A percentile compares a stretch with the other conserved stretches of the same genome.
Evolutionary conservation across 2,888 invertebrate genomes (phyloP).

Genomic region (Drosophila emarginata): DNA sequence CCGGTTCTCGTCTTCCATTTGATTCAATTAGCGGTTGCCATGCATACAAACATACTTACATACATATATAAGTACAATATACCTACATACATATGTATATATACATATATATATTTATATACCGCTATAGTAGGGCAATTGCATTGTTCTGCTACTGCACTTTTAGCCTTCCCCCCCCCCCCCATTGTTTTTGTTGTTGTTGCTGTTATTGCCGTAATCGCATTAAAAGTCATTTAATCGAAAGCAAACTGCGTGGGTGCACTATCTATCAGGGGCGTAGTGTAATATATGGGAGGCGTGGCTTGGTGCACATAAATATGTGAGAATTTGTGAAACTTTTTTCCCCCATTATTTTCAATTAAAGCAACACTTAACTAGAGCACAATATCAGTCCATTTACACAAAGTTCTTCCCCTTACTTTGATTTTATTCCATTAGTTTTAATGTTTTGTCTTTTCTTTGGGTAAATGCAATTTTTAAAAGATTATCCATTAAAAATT

Average conservation of each 20-base stretch:
- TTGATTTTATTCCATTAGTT: no score
- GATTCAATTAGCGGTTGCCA: conserved; percentile 70
- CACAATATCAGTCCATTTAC: no score
- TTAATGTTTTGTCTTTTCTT: no score
- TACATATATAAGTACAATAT: conserved; percentile 24
- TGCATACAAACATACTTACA: conserved; percentile 47
- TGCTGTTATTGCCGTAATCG: conserved; percentile 58
- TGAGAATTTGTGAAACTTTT: neutral
- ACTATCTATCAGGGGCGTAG: conserved; percentile 7
- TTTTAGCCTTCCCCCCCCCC: conserved; percentile 9
- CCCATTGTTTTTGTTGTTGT: conserved; percentile 14
- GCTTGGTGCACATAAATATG: neutral
- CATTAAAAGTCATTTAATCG: conserved; percentile 75
- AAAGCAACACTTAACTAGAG: no score
- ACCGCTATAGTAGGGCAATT: conserved; percentile 42
- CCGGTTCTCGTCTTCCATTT: conserved; percentile 41
- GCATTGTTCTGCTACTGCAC: conserved; percentile 56
- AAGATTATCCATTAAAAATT: no score
- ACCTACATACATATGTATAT: no score
- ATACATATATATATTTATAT: conserved; percentile 10
- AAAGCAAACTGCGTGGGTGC: conserved; percentile 53
- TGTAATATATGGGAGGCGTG: neutral
- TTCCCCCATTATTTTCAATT: no score
- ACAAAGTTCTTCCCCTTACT: no score
- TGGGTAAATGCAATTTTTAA: neutral